Evolutionary conservation across 92 coral and sea anemone genomes (phyloP), one percentile per base, ranked within the genome.

Genomic region (Actinostola sp.): DNA sequence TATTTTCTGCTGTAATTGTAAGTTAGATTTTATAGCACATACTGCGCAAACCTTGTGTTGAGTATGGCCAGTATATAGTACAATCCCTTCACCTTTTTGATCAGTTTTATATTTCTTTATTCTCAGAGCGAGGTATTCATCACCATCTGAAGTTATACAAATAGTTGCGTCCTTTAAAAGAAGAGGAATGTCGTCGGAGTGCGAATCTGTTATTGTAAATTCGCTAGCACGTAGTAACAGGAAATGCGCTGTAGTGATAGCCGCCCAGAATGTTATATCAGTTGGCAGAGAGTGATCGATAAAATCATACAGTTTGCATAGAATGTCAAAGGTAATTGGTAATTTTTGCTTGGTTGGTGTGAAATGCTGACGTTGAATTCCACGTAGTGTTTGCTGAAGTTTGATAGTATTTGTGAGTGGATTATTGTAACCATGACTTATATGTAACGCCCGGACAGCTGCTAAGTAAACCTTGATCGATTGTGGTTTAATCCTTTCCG

Each of bases 241-340:
- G 30, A 78, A 79, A 39, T 71, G 76, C 12, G 72, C 78, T 2
- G 66, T 59, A 45, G 79, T 71, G 30, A 74, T 71, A 2, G 89
- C 89, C 1, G 84, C 79, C 89, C 89, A 83, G 57, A 23, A 83
- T 13, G 65, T 24, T 0, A 61, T 16, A 21, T 76, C 89, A 19
- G 48, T 51, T 20, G 53, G 36, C 1, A 51, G 66, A 55, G 28
- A 66, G 33, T n/a, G 86, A 35, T 76, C 61, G 44, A 83, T 24
- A 4, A 83, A 28, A 27, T 15, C 25, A 1, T 68, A 56, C 19
- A 77, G 25, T 17, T 55, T 28, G 13, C 89, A 79, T 3, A 83
- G 79, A 13, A 83, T 29, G 42, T 63, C 71, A 15, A n/a, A n/a
- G n/a, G n/a, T n/a, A n/a, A n/a, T n/a, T n/a, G n/a, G n/a, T n/a